Base-by-base conservation (phyloP, 2,888 invertebrate species). In the Himalopsyche anomala region DNA sequence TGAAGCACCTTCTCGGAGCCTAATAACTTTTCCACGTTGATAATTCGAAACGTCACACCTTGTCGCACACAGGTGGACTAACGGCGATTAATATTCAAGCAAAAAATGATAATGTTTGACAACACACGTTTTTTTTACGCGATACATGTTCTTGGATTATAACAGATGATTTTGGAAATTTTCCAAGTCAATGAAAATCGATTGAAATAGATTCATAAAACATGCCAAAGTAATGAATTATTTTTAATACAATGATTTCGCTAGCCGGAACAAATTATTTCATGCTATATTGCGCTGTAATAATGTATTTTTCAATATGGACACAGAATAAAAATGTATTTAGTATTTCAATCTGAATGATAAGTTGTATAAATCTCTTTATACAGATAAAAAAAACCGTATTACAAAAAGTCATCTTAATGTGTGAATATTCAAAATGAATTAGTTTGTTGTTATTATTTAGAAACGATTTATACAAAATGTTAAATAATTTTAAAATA, bases 141-240 rank as follows among this genome's bases (percentile, higher is more conserved):
- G n/a, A 62, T 45, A 19, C 9, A 9, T 4, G 62, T 11, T 62
- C 4, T 9, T n/a, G 62, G 9, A 62, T 62, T 62, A 62, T 62
- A 19, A 62, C 28, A 28, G 19, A 19, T 62, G 19, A 62, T 28
- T 62, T 62, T 62, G 62, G 62, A 62, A 19, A 62, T 62, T 62
- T 62, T 19, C 62, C 62, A 62, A 62, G 62, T 62, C 62, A 5
- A 62, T 62, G 62, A 19, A 62, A 19, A 19, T 62, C 9, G 19
- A 62, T 62, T n/a, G 28, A 62, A 62, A 62, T 62, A 62, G 62
- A 62, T 19, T 62, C 62, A 62, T 62, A 62, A 19, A 62, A 62
- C 62, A 62, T 62, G 62, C 6, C 62, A 62, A 62, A 62, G 5
- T 8, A 5, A 62, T 62, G 28, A 28, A 19, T 19, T 62, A 19